Base-by-base conservation (phyloP, 2,113 vertebrate species). In the Prionailurus bengalensis region DNA sequence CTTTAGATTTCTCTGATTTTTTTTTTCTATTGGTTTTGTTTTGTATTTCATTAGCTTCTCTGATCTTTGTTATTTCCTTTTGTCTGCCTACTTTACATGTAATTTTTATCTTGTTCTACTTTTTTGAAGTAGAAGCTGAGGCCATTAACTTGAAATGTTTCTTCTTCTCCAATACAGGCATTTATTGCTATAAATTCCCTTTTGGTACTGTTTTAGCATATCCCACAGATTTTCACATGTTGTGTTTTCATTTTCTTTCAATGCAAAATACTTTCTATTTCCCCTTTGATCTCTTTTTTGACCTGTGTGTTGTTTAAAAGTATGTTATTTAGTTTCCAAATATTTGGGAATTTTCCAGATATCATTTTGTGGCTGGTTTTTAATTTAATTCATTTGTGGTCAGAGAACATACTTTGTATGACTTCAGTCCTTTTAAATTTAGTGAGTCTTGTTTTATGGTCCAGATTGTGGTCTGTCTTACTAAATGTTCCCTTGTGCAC, bases 1-100 rank as follows among this genome's bases (percentile, higher is more conserved):
- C 27, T 96, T 78, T 90, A 65, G 21, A 7, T 88, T 58, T 91
- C 36, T 29, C 93, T 81, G 86, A 55, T 88, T 91, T 94, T 94
- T 68, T 68, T 45, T 73, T 36, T 96, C 86, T 86, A 7, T 71
- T 94, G n/a, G 76, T 84, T 74, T 93, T 86, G 9, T 88, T 84
- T 51, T 61, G 42, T 93, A 1, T 63, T 74, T 81, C 31, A 51
- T 78, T 80, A 74, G 91, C 25, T 86, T 5, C n/a, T 87, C 25
- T 82, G 51, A 90, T 87, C 39, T 76, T 93, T 45, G 53, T 71
- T 80, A 79, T 89, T 93, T 76, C 33, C 23, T 82, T 91, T 95
- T 19, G 39, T 95, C 27, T 74, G 29, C 25, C 58, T 73, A 42
- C 16, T 65, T 84, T 85, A 31, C 19, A 31, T 71, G 61, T 87